These are phyloP conservation scores for Petrosia ficiformis DNA, from an alignment of 37 sponge, comb jelly and placozoan genomes.

Conservation along the genomic window DNA sequence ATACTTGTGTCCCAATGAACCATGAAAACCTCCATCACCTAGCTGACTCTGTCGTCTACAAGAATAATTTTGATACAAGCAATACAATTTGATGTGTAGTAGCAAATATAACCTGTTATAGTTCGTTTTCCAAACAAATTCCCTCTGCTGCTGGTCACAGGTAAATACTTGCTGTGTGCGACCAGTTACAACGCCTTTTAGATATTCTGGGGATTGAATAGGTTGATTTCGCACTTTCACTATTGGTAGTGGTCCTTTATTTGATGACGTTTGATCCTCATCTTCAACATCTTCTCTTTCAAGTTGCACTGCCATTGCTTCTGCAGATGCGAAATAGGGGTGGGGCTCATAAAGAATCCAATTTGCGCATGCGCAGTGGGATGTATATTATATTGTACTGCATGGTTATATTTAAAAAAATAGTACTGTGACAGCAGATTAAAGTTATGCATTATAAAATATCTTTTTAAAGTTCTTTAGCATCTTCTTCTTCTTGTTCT, in stretches of 20 bases:
- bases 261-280: not conserved
- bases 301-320: not conserved
- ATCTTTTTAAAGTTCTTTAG: conserved; percentile 54
- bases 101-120: conserved; percentile 30
- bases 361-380: too few species aligned
- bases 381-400: not conserved
- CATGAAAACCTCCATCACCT: conserved; percentile 47
- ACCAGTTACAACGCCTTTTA: not conserved
- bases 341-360: conserved; percentile 2
- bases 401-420: not conserved
- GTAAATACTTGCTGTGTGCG: conserved; percentile 29
- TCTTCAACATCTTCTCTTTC: not conserved
- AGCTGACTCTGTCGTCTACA: conserved; percentile 33
- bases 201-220: not conserved
- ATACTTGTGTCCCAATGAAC: conserved; percentile 21
- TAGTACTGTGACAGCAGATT: conserved; percentile 77
- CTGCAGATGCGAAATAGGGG: not conserved
- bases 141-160: conserved; percentile 26
- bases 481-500: not conserved
- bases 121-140: conserved; percentile 20
- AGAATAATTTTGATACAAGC: too few species aligned
- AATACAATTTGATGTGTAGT: not conserved
- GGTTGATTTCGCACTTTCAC: not conserved
- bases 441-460: conserved; percentile 80
- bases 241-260: not conserved